Percentiles rank a stretch among this genome's conserved stretches.
phyloP scores from a whole-genome alignment of 2,888 invertebrate species.

The Meghimatium bilineatum region DNA sequence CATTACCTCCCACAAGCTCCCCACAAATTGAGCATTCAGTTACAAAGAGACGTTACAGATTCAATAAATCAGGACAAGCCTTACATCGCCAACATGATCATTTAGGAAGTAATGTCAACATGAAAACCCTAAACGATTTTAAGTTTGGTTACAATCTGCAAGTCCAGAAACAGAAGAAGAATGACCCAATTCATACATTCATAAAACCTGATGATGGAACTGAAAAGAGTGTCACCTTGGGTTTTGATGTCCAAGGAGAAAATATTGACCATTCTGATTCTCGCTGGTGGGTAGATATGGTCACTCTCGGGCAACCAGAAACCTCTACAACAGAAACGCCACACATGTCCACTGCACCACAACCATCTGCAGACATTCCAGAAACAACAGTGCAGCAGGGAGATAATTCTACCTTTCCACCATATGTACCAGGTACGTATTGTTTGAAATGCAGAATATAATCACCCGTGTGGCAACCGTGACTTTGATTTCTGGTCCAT shows the following conservation, averaged over 20 bases:
- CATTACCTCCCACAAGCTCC: background rate
- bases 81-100: background rate
- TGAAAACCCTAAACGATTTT: background rate
- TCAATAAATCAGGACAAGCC: conserved; percentile 13
- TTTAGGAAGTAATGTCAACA: background rate
- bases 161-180: background rate
- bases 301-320: conserved; percentile 4
- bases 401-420: background rate
- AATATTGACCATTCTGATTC: background rate
- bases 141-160: background rate
- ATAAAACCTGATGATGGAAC: background rate
- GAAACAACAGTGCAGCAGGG: background rate
- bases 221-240: background rate
- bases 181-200: background rate
- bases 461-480: too few relatives aligned
- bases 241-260: background rate
- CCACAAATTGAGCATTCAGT: background rate
- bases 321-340: background rate
- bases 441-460: too few relatives aligned
- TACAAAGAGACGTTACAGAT: conserved; percentile 8
- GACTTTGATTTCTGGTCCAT: too few relatives aligned
- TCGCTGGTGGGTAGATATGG: conserved; percentile 34
- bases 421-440: conserved; percentile 22
- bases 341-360: background rate
- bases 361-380: background rate